These are phyloP conservation scores for Melieria omissa DNA, from an alignment of 2,888 invertebrate species.

Conservation along the genomic window DNA sequence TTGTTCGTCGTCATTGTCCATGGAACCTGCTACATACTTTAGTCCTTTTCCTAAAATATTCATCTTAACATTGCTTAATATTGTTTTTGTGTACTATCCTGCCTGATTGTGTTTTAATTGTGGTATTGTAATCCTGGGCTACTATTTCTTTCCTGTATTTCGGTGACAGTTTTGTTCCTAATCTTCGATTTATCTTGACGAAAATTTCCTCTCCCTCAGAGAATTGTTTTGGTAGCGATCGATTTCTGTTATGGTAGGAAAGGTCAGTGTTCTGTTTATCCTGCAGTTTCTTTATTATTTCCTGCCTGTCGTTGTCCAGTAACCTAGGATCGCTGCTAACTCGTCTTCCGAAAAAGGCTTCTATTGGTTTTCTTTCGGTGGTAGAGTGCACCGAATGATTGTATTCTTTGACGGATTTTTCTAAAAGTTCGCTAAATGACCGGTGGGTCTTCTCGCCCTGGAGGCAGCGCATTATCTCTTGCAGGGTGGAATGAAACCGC, in stretches of 20 bases:
- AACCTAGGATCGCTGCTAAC: no score
- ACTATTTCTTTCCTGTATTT: no score
- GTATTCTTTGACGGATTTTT: background rate
- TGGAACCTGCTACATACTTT: conserved; percentile 24
- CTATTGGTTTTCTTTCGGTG: no score
- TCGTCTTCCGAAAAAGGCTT: no score
- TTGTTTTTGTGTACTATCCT: no score
- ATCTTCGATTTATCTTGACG: no score
- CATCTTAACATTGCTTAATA: no score
- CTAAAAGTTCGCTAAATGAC: background rate
- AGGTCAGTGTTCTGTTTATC: conserved; percentile 1
- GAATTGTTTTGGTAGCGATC: no score
- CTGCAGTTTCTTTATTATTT: conserved; percentile 9
- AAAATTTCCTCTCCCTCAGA: conserved; percentile 9
- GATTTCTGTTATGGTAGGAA: conserved; percentile 4
- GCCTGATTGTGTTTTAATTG: no score
- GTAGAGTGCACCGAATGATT: background rate
- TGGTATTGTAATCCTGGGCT: no score
- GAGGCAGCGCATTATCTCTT: background rate
- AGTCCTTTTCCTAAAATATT: conserved; percentile 24
- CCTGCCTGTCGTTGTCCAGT: no score
- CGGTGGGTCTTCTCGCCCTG: background rate
- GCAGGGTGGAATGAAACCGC: conserved; percentile 5
- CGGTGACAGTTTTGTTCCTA: no score
- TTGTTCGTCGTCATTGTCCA: conserved; percentile 31